Evolutionary conservation across 2,888 invertebrate genomes (phyloP).

Genomic region (Trichacis sp.): DNA sequence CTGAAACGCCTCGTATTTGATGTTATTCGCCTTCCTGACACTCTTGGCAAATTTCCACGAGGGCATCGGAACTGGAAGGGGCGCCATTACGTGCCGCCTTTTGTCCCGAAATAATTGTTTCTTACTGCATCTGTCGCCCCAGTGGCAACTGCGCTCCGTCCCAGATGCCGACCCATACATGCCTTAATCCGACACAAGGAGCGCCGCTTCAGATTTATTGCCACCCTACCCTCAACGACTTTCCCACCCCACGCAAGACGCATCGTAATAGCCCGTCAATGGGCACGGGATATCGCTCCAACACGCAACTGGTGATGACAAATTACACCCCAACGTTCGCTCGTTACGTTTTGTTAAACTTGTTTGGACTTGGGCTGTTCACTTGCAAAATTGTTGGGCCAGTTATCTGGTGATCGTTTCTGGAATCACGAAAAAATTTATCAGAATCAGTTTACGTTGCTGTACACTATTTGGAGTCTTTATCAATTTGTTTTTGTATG

Average conservation of each 20-base stretch:
- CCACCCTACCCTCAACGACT: too few species aligned
- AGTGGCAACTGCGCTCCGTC: slow-evolving; percentile 9
- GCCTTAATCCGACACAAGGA: slow-evolving; percentile 46
- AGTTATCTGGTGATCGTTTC: too few species aligned
- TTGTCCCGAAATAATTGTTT: slow-evolving; percentile 61
- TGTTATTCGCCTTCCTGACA: slow-evolving; percentile 41
- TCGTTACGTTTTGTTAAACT: not conserved
- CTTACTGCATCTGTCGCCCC: slow-evolving; percentile 43
- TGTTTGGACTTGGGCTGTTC: too few species aligned
- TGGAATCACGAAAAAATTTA: too few species aligned
- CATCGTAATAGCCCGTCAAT: slow-evolving; percentile 5
- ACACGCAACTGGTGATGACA: not conserved
- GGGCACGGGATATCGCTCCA: not conserved
- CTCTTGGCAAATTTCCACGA: slow-evolving; percentile 61
- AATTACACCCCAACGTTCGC: not conserved
- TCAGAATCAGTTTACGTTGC: too few species aligned
- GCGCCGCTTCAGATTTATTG: slow-evolving; percentile 6
- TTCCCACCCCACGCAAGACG: not conserved
- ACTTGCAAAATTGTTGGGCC: too few species aligned
- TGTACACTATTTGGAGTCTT: too few species aligned
- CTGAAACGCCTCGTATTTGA: slow-evolving; percentile 7
- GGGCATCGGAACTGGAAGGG: slow-evolving; percentile 14
- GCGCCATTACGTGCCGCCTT: slow-evolving; percentile 51
- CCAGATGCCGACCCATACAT: slow-evolving; percentile 44
- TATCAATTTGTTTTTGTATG: too few species aligned